Evolutionary conservation across 2,113 vertebrate genomes (phyloP).

Genomic region (Puffinus mauretanicus): DNA sequence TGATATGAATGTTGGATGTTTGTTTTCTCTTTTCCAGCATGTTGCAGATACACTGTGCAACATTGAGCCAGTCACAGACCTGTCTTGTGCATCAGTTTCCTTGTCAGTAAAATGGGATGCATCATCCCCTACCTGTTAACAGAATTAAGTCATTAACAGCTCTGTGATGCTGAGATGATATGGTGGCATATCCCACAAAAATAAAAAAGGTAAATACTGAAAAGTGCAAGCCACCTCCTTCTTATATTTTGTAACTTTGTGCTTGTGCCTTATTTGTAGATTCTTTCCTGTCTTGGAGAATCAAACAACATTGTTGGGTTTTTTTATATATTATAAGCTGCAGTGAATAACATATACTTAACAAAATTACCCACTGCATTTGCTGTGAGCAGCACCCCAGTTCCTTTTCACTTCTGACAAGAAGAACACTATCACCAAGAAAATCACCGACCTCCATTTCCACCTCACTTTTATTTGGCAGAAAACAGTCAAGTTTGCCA

Average conservation of each 20-base stretch:
- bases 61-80: neutral
- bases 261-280: neutral
- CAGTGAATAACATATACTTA: constrained; percentile 77
- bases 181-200: neutral
- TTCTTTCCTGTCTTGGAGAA: constrained; percentile 5
- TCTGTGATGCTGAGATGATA: neutral
- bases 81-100: neutral
- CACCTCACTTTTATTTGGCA: constrained; percentile 74
- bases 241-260: neutral
- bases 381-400: constrained; percentile 66
- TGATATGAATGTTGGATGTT: neutral
- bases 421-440: constrained; percentile 71
- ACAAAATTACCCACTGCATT: constrained; percentile 78
- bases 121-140: neutral
- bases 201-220: neutral
- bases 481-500: constrained; percentile 73
- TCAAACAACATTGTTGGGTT: neutral
- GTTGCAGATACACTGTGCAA: neutral
- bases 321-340: constrained; percentile 67
- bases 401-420: constrained; percentile 73
- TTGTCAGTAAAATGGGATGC: neutral
- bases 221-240: neutral
- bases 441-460: constrained; percentile 75
- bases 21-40: neutral
- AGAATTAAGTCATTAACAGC: neutral